Conservation (phyloP, 1,140 invertebrate genomes). For the Ceratosolen solmsi region DNA sequence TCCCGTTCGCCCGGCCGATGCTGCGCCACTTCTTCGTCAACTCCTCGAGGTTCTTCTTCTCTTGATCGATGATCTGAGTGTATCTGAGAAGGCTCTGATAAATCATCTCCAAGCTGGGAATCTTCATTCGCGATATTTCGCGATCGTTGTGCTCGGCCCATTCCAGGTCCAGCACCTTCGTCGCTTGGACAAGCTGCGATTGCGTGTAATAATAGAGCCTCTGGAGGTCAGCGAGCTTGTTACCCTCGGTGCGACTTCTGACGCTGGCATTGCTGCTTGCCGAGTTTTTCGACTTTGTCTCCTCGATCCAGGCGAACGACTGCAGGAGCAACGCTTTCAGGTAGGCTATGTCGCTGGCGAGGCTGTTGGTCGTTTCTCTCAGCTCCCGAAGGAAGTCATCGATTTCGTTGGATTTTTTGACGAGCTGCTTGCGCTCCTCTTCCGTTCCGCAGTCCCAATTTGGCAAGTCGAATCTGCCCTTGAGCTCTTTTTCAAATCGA, state of each 20-base stretch:
- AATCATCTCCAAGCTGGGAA: conserved; percentile 67
- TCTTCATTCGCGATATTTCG: conserved; percentile 64
- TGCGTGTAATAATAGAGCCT: conserved; percentile 68
- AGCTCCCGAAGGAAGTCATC: conserved; percentile 72
- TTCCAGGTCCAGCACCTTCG: conserved; percentile 67
- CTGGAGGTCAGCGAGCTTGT: conserved; percentile 66
- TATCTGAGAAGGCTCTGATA: conserved; percentile 68
- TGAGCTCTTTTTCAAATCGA: conserved; percentile 74
- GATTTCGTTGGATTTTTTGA: conserved; percentile 65
- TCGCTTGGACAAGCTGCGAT: conserved; percentile 69
- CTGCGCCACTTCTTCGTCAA: conserved; percentile 61
- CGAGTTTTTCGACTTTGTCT: conserved; percentile 69
- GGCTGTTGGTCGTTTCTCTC: conserved; percentile 67
- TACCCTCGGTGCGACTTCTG: conserved; percentile 61
- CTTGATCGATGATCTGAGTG: conserved; percentile 63
- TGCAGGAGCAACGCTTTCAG: conserved; percentile 69
- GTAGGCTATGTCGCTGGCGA: conserved; percentile 67
- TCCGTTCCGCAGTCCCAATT: conserved; percentile 68
- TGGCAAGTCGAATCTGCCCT: conserved; percentile 57
- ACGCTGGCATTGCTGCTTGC: conserved; percentile 54
- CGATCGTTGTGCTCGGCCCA: conserved; percentile 63
- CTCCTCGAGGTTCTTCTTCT: conserved; percentile 59
- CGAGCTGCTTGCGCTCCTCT: conserved; percentile 71
- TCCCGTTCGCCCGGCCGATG: conserved; percentile 50
- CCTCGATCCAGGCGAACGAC: conserved; percentile 72